phyloP scores from a whole-genome alignment of 2,888 invertebrate genomes.

The Phorcus lineatus region DNA sequence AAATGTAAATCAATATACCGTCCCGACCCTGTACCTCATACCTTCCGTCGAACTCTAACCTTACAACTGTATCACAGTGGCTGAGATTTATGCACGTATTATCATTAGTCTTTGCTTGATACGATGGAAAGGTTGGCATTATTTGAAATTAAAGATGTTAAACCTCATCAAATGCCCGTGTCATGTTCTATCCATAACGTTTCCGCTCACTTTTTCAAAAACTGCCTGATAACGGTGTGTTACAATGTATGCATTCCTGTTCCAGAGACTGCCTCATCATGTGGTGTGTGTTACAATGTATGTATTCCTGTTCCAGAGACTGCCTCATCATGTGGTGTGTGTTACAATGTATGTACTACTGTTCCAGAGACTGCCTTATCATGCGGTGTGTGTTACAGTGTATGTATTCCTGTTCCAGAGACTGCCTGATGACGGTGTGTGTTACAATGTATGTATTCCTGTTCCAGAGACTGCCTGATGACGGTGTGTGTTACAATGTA shows the following conservation, averaged over 20 bases:
- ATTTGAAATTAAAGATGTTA: too few species aligned
- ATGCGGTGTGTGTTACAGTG: not conserved
- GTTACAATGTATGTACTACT: not conserved
- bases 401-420: not conserved
- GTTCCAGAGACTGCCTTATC: not conserved
- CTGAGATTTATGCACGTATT: too few species aligned
- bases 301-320: not conserved
- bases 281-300: constrained; percentile 79
- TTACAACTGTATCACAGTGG: too few species aligned
- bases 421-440: not conserved
- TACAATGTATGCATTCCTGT: constrained; percentile 1
- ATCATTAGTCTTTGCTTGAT: too few species aligned
- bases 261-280: constrained; percentile 87
- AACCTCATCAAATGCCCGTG: too few species aligned
- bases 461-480: not conserved
- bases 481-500: not conserved
- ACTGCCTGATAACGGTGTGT: constrained; percentile 86
- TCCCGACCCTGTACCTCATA: too few species aligned
- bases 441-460: not conserved
- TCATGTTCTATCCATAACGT: too few species aligned
- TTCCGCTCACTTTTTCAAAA: constrained; percentile 82
- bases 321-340: not conserved
- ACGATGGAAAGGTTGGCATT: too few species aligned
- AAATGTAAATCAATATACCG: too few species aligned
- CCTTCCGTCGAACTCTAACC: too few species aligned